Evolutionary conservation across 2,797 vertebrate species (phyloP).

Genomic region (Nannoperca obscura): DNA sequence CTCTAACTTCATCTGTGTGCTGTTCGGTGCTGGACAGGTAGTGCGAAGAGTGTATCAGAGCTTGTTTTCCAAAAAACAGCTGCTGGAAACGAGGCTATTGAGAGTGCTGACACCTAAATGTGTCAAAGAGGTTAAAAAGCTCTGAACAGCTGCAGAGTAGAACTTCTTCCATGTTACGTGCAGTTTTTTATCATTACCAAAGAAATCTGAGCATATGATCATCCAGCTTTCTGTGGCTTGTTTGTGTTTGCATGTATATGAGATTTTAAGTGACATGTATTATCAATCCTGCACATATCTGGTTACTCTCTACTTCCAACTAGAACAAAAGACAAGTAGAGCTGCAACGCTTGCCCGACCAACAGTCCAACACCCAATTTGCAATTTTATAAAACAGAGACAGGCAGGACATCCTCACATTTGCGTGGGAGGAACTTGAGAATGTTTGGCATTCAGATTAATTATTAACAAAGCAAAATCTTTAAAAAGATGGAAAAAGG

Average conservation of each 20-base stretch:
- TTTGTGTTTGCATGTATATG: not conserved
- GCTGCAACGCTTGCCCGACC: not conserved
- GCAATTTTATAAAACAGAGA: not conserved
- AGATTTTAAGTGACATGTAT: not conserved
- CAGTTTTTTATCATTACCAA: not conserved
- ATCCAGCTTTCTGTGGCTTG: not conserved
- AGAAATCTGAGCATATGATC: not conserved
- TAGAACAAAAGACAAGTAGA: not conserved
- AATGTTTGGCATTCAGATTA: not conserved
- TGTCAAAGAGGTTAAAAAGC: not conserved
- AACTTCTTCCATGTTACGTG: not conserved
- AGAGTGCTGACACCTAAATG: not conserved
- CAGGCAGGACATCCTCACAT: not conserved
- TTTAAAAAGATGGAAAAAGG: not conserved
- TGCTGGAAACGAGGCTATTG: not conserved
- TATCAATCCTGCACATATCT: too few species aligned
- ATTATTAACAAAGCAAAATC: not conserved
- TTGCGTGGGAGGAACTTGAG: too few species aligned
- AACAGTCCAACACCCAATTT: not conserved
- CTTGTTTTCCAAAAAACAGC: conserved; percentile 9
- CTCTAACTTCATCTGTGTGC: not conserved
- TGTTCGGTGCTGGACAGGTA: not conserved
- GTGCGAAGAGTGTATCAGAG: too few species aligned
- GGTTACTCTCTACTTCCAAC: not conserved
- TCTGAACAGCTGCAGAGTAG: not conserved